Percentiles rank a stretch among this genome's conserved stretches.
These are phyloP conservation scores for Callinectes sapidus DNA, from an alignment of 2,888 invertebrate species.

Conservation along the genomic window DNA sequence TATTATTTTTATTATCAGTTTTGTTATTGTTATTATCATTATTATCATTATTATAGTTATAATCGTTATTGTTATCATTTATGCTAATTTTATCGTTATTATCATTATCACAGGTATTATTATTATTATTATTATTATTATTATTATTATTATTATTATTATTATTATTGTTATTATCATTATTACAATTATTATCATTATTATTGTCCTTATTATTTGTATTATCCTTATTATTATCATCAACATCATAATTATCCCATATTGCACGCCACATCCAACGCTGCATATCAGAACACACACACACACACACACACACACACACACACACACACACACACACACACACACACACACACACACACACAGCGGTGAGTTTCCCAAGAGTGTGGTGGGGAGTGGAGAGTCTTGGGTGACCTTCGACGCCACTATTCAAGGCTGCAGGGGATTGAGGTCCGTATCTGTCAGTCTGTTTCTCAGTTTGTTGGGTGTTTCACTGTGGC, in stretches of 20 bases:
- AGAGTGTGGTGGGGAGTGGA: not conserved
- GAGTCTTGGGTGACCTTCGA: conserved; percentile 15
- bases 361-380: not conserved
- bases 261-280: not conserved
- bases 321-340: conserved; percentile 17
- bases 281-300: not conserved
- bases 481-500: not conserved
- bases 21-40: not conserved
- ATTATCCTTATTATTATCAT: too few species aligned
- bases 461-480: conserved; percentile 35
- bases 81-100: not conserved
- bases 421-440: conserved; percentile 26
- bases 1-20: not conserved
- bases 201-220: too few species aligned
- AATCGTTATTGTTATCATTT: not conserved
- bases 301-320: conserved; percentile 15
- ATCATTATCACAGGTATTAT: not conserved
- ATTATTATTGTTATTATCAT: not conserved
- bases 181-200: too few species aligned
- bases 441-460: conserved; percentile 32
- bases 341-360: conserved; percentile 21
- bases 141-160: too few species aligned
- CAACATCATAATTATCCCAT: too few species aligned
- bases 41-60: not conserved
- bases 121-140: too few species aligned